Percentiles rank a stretch among this genome's conserved stretches.
phyloP scores from a whole-genome alignment of 2,113 vertebrate genomes.

The Callorhinus ursinus region DNA sequence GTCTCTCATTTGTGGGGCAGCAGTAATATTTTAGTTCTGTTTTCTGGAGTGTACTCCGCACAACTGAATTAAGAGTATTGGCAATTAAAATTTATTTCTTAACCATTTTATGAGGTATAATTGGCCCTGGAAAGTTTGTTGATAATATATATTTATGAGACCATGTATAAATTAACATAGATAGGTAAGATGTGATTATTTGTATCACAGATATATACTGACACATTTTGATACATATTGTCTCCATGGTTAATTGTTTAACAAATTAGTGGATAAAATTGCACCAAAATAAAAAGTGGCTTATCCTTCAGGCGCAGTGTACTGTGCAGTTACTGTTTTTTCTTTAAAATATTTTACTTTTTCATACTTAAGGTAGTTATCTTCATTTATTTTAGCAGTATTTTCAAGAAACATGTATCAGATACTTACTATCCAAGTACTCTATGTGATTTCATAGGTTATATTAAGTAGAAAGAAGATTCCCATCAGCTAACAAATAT shows the following conservation, averaged over 20 bases:
- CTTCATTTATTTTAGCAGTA: not conserved
- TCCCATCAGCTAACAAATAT: not conserved
- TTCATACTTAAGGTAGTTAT: not conserved
- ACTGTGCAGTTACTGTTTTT: not conserved
- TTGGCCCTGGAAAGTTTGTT: not conserved
- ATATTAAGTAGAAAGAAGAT: not conserved
- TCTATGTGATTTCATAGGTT: not conserved
- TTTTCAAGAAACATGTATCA: not conserved
- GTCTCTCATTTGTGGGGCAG: not conserved
- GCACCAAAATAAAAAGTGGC: not conserved
- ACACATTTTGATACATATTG: not conserved
- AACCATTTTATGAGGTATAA: not conserved
- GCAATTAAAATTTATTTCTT: not conserved
- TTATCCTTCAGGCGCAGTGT: not conserved
- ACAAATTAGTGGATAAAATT: not conserved
- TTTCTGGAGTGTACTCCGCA: not conserved
- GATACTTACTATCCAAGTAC: not conserved
- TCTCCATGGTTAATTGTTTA: not conserved
- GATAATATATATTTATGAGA: not conserved
- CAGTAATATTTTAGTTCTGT: not conserved
- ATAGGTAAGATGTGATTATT: constrained; percentile 17
- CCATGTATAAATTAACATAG: not conserved
- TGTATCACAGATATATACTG: not conserved
- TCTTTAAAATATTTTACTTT: constrained; percentile 45
- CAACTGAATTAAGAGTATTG: not conserved